phyloP scores from a whole-genome alignment of 2,888 invertebrate species.

The Pteria penguin region DNA sequence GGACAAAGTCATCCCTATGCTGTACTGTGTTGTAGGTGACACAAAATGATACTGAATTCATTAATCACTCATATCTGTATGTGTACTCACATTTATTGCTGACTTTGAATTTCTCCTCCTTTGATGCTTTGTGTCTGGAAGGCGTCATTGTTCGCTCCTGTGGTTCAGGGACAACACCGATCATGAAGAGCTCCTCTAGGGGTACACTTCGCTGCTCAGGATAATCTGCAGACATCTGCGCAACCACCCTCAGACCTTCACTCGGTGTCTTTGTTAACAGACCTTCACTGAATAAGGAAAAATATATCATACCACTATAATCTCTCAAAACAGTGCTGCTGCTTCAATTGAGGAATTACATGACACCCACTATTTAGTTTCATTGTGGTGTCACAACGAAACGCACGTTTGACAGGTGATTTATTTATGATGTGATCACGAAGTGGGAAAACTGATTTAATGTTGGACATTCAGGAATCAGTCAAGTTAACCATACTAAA shows the following conservation, averaged over 20 bases:
- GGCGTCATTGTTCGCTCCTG: constrained; percentile 64
- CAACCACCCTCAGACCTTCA: constrained; percentile 63
- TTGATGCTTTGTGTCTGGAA: constrained; percentile 47
- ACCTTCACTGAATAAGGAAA: constrained; percentile 72
- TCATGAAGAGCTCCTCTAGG: constrained; percentile 70
- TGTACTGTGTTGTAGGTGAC: too few species aligned
- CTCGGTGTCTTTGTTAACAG: constrained; percentile 72
- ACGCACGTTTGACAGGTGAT: too few species aligned
- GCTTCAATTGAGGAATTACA: too few species aligned
- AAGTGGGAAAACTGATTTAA: too few species aligned
- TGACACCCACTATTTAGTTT: too few species aligned
- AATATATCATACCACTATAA: too few species aligned
- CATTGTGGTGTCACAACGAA: too few species aligned
- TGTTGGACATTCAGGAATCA: too few species aligned
- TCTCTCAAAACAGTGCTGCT: too few species aligned
- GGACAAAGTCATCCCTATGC: too few species aligned
- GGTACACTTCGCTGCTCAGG: constrained; percentile 49
- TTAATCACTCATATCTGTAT: not conserved
- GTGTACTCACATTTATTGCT: constrained; percentile 69
- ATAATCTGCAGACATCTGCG: constrained; percentile 53
- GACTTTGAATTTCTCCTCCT: constrained; percentile 63
- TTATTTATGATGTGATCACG: too few species aligned
- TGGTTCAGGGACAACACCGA: constrained; percentile 64
- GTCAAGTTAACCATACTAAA: too few species aligned
- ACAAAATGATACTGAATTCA: not conserved